Conservation (phyloP, 2,888 invertebrate species). For the Colostygia pectinataria region DNA sequence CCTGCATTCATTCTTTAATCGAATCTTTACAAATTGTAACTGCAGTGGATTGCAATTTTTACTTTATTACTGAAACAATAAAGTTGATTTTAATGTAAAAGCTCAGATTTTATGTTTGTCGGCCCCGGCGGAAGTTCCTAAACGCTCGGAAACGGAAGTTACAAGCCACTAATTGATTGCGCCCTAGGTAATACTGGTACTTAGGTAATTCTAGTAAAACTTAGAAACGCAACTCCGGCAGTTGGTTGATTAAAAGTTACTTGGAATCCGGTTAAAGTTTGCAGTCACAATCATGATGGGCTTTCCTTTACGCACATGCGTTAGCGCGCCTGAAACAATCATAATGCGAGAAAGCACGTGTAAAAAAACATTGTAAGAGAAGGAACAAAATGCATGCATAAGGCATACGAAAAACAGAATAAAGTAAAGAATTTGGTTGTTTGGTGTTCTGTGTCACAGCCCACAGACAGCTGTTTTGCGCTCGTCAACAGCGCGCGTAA, state of each 20-base stretch:
- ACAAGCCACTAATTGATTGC: slow-evolving; percentile 77
- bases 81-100: slow-evolving; percentile 16
- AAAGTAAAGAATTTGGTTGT: too few species aligned
- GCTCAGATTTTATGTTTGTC: slow-evolving; percentile 22
- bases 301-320: too few species aligned
- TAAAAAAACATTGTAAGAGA: too few species aligned
- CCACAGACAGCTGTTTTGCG: too few species aligned
- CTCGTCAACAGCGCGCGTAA: too few species aligned
- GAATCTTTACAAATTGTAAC: slow-evolving; percentile 14
- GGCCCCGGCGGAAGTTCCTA: slow-evolving; percentile 74
- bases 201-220: neutral
- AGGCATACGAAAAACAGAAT: too few species aligned
- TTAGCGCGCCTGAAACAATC: too few species aligned
- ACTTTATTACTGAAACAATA: slow-evolving; percentile 11
- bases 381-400: too few species aligned
- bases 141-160: slow-evolving; percentile 78
- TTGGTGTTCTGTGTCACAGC: too few species aligned
- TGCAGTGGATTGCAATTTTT: slow-evolving; percentile 5
- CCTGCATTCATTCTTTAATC: slow-evolving; percentile 14
- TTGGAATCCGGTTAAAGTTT: too few species aligned
- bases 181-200: slow-evolving; percentile 39
- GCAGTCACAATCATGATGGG: too few species aligned
- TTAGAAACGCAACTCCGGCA: slow-evolving; percentile 11
- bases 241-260: neutral
- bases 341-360: too few species aligned